These are phyloP conservation scores for Ptychochromis oligacanthus DNA, from an alignment of 2,113 vertebrate species.

Conservation along the genomic window DNA sequence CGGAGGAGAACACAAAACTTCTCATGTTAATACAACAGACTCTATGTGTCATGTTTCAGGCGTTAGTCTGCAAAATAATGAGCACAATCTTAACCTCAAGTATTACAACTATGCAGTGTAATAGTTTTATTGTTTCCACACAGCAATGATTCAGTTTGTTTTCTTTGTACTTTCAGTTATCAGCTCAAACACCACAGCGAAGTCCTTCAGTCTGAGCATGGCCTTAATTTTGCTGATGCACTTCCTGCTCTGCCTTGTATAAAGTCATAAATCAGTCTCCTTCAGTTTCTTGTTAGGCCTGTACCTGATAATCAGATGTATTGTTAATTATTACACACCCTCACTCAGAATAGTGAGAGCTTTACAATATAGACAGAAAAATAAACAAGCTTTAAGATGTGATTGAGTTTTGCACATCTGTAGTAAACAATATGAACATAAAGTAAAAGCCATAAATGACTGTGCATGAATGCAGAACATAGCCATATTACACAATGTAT, in stretches of 20 bases:
- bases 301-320: slow-evolving; percentile 13
- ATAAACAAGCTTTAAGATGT: slow-evolving; percentile 46
- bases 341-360: slow-evolving; percentile 14
- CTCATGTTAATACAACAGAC: slow-evolving; percentile 2
- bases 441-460: slow-evolving; percentile 62
- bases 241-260: not conserved
- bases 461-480: slow-evolving; percentile 55
- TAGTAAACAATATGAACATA: slow-evolving; percentile 33
- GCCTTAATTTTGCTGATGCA: slow-evolving; percentile 15
- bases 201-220: slow-evolving; percentile 7
- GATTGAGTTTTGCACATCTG: slow-evolving; percentile 31
- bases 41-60: slow-evolving; percentile 2
- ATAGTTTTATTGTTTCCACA: slow-evolving; percentile 1
- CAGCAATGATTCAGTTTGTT: slow-evolving; percentile 5
- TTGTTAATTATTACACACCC: slow-evolving; percentile 1
- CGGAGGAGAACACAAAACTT: too few species aligned
- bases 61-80: slow-evolving; percentile 1
- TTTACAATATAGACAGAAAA: slow-evolving; percentile 10
- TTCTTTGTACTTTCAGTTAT: not conserved
- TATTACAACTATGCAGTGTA: slow-evolving; percentile 27
- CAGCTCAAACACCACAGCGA: not conserved
- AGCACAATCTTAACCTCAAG: slow-evolving; percentile 48
- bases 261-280: slow-evolving; percentile 15
- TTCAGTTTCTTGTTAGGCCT: slow-evolving; percentile 6
- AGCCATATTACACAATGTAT: slow-evolving; percentile 50